Conservation (phyloP, 2,888 invertebrate genomes). For the Candidula unifasciata region DNA sequence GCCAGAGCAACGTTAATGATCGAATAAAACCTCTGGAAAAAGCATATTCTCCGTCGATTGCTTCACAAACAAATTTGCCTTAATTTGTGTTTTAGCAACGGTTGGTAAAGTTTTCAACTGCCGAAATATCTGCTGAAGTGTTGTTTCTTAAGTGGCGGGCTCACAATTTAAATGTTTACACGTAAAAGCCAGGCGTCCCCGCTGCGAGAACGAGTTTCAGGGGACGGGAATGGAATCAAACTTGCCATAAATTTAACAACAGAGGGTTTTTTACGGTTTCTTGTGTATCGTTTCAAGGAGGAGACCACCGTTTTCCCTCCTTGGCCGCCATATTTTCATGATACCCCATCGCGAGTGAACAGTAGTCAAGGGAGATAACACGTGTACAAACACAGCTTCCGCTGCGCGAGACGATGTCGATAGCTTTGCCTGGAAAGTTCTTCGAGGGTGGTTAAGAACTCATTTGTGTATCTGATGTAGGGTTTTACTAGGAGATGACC, state of each 20-base stretch:
- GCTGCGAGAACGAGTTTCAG: conserved; percentile 10
- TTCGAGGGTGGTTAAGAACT: conserved; percentile 34
- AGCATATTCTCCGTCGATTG: neutral
- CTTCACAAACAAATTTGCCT: conserved; percentile 39
- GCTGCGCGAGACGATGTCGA: conserved; percentile 34
- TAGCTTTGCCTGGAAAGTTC: conserved; percentile 41
- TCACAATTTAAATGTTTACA: conserved; percentile 16
- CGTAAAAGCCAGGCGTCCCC: conserved; percentile 9
- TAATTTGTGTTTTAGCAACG: conserved; percentile 48
- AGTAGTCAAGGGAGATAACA: conserved; percentile 30
- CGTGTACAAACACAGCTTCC: conserved; percentile 48
- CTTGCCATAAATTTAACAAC: conserved; percentile 5
- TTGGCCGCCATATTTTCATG: conserved; percentile 33
- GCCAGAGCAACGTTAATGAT: neutral
- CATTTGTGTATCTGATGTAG: conserved; percentile 44
- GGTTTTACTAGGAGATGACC: conserved; percentile 34
- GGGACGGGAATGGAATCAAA: conserved; percentile 18
- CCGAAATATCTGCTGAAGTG: neutral
- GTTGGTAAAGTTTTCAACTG: conserved; percentile 26
- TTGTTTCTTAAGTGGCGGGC: conserved; percentile 6
- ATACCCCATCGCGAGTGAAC: conserved; percentile 3
- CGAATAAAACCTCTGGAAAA: conserved; percentile 17
- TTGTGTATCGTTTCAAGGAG: conserved; percentile 9
- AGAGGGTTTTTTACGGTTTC: neutral
- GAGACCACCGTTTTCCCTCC: conserved; percentile 4